Percentiles rank a stretch among this genome's conserved stretches.
These are phyloP conservation scores for Rhinogobius similis DNA, from an alignment of 2,113 vertebrate genomes.

Conservation along the genomic window DNA sequence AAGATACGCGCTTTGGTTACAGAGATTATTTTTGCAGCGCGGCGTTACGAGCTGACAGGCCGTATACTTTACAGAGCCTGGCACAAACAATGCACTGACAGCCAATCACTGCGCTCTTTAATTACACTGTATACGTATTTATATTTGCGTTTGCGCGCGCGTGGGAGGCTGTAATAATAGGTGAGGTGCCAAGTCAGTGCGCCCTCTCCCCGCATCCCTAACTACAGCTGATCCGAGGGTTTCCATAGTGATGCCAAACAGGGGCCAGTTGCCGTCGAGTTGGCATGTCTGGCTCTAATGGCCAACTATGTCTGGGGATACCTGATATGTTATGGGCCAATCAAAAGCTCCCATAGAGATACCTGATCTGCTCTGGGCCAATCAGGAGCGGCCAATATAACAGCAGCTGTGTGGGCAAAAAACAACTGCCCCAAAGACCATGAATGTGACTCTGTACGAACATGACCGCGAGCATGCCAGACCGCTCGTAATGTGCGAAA, in stretches of 20 bases:
- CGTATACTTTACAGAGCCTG: conserved; percentile 33
- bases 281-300: conserved; percentile 46
- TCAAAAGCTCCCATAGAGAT: conserved; percentile 31
- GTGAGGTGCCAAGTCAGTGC: conserved; percentile 11
- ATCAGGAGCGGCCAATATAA: conserved; percentile 46
- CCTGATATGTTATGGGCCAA: conserved; percentile 57
- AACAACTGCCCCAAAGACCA: conserved; percentile 20
- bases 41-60: conserved; percentile 38
- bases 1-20: conserved; percentile 40
- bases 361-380: conserved; percentile 64
- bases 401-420: conserved; percentile 42
- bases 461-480: conserved; percentile 13
- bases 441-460: not conserved
- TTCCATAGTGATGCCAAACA: conserved; percentile 64
- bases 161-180: conserved; percentile 28
- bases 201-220: conserved; percentile 37
- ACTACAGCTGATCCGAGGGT: conserved; percentile 20
- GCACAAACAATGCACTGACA: conserved; percentile 32
- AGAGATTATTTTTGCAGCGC: conserved; percentile 41
- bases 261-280: conserved; percentile 47
- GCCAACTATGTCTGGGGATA: conserved; percentile 43
- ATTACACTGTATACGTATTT: conserved; percentile 16
- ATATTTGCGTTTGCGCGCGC: conserved; percentile 25
- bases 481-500: conserved; percentile 10
- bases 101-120: conserved; percentile 27